phyloP scores from a whole-genome alignment of 1,140 invertebrate genomes.

The Cotesia typhae region DNA sequence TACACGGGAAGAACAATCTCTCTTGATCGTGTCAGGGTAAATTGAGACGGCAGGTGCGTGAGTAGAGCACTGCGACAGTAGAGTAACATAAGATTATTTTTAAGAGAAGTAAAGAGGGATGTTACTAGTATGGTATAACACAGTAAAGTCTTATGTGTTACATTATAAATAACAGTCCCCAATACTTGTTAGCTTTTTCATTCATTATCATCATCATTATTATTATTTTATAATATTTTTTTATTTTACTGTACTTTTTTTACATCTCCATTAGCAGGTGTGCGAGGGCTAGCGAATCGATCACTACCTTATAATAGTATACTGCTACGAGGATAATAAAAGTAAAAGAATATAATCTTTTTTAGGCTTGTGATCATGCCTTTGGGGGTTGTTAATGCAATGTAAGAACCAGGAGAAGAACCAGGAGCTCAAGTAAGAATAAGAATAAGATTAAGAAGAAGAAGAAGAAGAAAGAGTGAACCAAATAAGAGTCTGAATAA shows the following conservation, averaged over 20 bases:
- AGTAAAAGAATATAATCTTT: too few relatives aligned
- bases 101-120: background rate
- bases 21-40: constrained; percentile 38
- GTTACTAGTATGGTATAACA: constrained; percentile 6
- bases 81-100: too few relatives aligned
- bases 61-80: background rate
- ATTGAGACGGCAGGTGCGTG: constrained; percentile 45
- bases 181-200: background rate
- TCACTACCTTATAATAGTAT: too few relatives aligned
- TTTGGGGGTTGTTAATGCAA: constrained; percentile 3
- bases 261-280: constrained; percentile 2
- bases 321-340: too few relatives aligned
- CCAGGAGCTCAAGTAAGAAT: background rate
- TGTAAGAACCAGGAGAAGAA: background rate
- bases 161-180: too few relatives aligned
- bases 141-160: background rate
- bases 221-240: background rate
- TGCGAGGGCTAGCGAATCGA: constrained; percentile 5
- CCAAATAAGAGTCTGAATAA: background rate
- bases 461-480: background rate
- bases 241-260: background rate
- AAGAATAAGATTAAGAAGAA: background rate
- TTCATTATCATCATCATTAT: background rate
- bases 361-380: background rate
- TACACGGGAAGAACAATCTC: constrained; percentile 4